Evolutionary conservation across 2,888 invertebrate species (phyloP).

Genomic region (Diloba caeruleocephala): DNA sequence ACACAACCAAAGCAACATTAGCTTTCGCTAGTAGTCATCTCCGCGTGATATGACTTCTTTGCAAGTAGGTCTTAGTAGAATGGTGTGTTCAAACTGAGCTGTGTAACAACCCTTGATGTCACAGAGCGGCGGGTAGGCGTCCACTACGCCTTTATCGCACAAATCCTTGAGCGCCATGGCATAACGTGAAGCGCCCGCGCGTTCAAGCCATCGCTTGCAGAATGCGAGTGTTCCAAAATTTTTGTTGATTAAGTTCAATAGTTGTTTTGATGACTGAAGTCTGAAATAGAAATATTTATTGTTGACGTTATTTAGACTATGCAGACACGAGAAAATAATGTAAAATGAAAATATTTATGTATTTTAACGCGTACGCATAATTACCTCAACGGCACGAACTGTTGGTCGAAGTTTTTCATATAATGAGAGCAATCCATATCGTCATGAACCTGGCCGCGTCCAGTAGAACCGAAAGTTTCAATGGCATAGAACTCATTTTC

Average conservation of each 20-base stretch:
- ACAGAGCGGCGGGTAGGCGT: conserved; percentile 99
- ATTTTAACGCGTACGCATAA: conserved; percentile 1
- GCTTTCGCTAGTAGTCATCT: conserved; percentile 94
- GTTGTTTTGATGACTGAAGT: conserved; percentile 96
- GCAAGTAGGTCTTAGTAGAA: conserved; percentile 98
- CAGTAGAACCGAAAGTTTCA: conserved; percentile 99
- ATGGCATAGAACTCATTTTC: conserved; percentile 99
- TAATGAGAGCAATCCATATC: conserved; percentile 99
- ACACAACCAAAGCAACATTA: conserved; percentile 8
- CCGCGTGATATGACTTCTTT: conserved; percentile 99
- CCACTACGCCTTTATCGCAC: conserved; percentile 99
- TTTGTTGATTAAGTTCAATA: conserved; percentile 97
- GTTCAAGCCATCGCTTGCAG: conserved; percentile 99
- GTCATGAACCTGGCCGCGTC: conserved; percentile 97
- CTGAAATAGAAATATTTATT: conserved; percentile 77
- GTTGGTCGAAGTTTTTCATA: conserved; percentile 99
- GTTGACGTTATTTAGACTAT: conserved; percentile 1
- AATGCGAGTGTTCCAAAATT: conserved; percentile 99
- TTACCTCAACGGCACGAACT: conserved; percentile 96
- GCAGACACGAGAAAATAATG: conserved; percentile 1
- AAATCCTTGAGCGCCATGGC: conserved; percentile 99
- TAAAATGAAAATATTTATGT: conserved; percentile 1
- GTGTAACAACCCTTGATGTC: conserved; percentile 99
- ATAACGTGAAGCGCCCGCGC: conserved; percentile 98
- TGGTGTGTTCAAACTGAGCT: conserved; percentile 99